phyloP scores from a whole-genome alignment of 1,140 invertebrate species.

The Orussus abietinus region DNA sequence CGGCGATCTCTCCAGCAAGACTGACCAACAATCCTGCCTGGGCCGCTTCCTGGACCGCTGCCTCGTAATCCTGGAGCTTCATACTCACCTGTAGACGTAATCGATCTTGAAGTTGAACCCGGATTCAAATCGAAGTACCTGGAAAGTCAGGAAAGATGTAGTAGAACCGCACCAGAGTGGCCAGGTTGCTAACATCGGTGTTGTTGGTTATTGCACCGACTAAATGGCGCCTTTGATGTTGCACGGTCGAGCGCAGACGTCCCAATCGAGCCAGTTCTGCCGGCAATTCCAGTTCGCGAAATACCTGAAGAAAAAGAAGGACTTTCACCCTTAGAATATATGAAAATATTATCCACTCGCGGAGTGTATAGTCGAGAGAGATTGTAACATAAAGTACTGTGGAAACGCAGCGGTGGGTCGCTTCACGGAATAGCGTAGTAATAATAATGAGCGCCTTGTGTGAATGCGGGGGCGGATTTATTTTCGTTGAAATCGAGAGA shows the following conservation, averaged over 20 bases:
- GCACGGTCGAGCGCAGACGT: conserved; percentile 53
- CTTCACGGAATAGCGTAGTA: background rate
- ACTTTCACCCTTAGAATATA: background rate
- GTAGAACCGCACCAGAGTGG: conserved; percentile 58
- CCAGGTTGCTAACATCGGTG: conserved; percentile 56
- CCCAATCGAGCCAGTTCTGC: conserved; percentile 63
- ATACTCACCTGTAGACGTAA: conserved; percentile 28
- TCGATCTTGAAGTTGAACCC: too few relatives aligned
- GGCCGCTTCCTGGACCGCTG: conserved; percentile 60
- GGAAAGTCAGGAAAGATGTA: too few relatives aligned
- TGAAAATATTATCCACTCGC: background rate
- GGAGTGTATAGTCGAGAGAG: background rate
- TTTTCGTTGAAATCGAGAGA: background rate
- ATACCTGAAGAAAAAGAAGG: conserved; percentile 58
- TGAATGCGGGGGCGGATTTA: background rate
- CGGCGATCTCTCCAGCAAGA: conserved; percentile 52
- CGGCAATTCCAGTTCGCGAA: conserved; percentile 68
- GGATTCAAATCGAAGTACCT: too few relatives aligned
- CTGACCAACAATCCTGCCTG: conserved; percentile 56
- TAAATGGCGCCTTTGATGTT: conserved; percentile 51
- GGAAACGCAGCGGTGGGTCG: background rate
- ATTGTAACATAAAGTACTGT: background rate
- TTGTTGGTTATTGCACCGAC: conserved; percentile 58
- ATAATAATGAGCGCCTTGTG: background rate
- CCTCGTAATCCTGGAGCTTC: conserved; percentile 33